Percentiles rank a stretch among this genome's conserved stretches.
These are phyloP conservation scores for Campylorhamphus procurvoides DNA, from an alignment of 2,113 vertebrate genomes.

Conservation along the genomic window DNA sequence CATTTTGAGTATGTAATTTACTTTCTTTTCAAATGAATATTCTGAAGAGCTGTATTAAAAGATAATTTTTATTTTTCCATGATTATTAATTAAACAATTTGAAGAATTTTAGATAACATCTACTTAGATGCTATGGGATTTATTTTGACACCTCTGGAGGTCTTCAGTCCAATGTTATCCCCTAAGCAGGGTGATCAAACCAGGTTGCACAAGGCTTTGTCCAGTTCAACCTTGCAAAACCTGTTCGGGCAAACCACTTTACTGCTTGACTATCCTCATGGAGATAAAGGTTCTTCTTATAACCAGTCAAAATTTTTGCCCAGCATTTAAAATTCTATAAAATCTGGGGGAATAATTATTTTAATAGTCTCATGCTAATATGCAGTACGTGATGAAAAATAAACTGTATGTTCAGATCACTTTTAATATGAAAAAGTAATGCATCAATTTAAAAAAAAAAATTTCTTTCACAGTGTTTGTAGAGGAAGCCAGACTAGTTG, in stretches of 20 bases:
- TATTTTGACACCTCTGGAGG: not conserved
- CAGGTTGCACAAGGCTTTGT: not conserved
- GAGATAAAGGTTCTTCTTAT: not conserved
- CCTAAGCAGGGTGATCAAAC: not conserved
- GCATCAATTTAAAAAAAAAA: not conserved
- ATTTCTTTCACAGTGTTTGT: not conserved
- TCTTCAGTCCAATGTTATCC: not conserved
- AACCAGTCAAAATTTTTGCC: constrained; percentile 10
- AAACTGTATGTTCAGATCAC: not conserved
- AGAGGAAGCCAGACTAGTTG: not conserved
- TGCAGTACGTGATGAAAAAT: constrained; percentile 34
- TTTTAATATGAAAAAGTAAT: constrained; percentile 2
- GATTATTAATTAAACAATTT: constrained; percentile 15
- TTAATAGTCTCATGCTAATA: constrained; percentile 42
- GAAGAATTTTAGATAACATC: not conserved
- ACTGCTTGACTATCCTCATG: not conserved
- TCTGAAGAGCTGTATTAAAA: not conserved
- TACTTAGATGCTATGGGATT: not conserved
- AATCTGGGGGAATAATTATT: constrained; percentile 2
- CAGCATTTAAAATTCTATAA: constrained; percentile 49
- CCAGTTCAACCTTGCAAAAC: not conserved
- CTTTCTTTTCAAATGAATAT: constrained; percentile 19
- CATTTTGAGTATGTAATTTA: not conserved
- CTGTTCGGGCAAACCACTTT: not conserved
- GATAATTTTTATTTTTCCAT: constrained; percentile 10